phyloP scores from a whole-genome alignment of 2,888 invertebrate species.

The Synergus laeviventris region DNA sequence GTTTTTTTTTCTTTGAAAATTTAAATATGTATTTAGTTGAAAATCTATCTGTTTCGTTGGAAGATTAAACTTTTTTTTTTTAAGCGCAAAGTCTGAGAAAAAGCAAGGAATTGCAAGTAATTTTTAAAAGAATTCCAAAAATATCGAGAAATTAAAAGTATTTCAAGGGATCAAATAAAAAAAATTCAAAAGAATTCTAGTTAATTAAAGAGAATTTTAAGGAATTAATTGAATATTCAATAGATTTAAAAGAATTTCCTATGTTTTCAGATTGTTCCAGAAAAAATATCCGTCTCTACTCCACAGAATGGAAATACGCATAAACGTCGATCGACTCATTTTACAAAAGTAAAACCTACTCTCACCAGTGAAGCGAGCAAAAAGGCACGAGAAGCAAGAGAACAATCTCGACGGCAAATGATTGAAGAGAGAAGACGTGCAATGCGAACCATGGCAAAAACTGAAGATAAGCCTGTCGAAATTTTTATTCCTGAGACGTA shows the following conservation, averaged over 20 bases:
- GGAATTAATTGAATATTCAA: too few relatives aligned
- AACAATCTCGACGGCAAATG: conserved; percentile 86
- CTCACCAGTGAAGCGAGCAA: conserved; percentile 75
- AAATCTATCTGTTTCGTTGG: too few relatives aligned
- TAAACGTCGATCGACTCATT: conserved; percentile 65
- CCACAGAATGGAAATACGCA: conserved; percentile 65
- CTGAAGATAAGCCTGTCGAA: conserved; percentile 66
- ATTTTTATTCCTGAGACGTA: conserved; percentile 74
- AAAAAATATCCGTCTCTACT: conserved; percentile 56
- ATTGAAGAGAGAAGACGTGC: conserved; percentile 85
- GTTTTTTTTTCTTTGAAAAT: too few relatives aligned
- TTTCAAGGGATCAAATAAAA: too few relatives aligned
- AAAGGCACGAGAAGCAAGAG: conserved; percentile 80
- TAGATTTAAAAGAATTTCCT: conserved; percentile 8
- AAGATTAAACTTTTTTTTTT: too few relatives aligned
- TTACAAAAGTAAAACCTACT: conserved; percentile 67
- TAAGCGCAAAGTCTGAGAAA: too few relatives aligned
- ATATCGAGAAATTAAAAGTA: too few relatives aligned
- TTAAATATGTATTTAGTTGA: too few relatives aligned
- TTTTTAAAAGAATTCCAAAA: too few relatives aligned
- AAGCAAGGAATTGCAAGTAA: too few relatives aligned
- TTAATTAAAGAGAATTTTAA: too few relatives aligned
- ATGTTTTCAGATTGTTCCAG: conserved; percentile 61
- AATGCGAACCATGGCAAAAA: conserved; percentile 74
- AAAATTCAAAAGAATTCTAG: too few relatives aligned